phyloP scores from a whole-genome alignment of 2,888 invertebrate genomes.

The Cenopis cana region DNA sequence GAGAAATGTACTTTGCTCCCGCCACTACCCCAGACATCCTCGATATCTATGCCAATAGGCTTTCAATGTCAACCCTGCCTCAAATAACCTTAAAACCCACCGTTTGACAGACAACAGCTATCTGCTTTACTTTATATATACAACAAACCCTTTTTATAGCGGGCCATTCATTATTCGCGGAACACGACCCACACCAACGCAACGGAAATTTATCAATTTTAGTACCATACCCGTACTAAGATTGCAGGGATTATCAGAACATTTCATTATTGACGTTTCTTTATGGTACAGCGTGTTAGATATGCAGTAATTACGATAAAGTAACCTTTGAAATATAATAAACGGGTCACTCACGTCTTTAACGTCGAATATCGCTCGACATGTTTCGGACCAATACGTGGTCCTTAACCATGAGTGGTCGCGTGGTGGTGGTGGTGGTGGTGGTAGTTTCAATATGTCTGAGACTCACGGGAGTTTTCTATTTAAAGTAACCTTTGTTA shows the following conservation, averaged over 20 bases:
- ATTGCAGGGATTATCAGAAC: constrained; percentile 33
- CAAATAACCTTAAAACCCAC: constrained; percentile 59
- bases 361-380: no score
- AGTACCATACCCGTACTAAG: constrained; percentile 50
- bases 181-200: constrained; percentile 51
- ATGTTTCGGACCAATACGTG: no score
- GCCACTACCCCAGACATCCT: constrained; percentile 64
- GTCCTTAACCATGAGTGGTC: no score
- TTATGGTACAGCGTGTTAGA: constrained; percentile 22
- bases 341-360: no score
- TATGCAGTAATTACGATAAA: constrained; percentile 28
- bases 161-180: constrained; percentile 55
- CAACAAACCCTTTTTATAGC: constrained; percentile 56
- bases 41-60: constrained; percentile 78
- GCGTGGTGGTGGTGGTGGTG: no score
- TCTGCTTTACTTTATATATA: constrained; percentile 52
- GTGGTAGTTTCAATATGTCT: no score
- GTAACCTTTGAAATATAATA: no score
- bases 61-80: constrained; percentile 68
- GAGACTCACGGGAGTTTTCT: no score
- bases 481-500: constrained; percentile 10
- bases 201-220: constrained; percentile 58
- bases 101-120: constrained; percentile 59
- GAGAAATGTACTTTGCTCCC: constrained; percentile 74
- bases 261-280: constrained; percentile 34